These are phyloP conservation scores for Cremastobaeus sp. DNA, from an alignment of 2,888 invertebrate species.

Conservation along the genomic window DNA sequence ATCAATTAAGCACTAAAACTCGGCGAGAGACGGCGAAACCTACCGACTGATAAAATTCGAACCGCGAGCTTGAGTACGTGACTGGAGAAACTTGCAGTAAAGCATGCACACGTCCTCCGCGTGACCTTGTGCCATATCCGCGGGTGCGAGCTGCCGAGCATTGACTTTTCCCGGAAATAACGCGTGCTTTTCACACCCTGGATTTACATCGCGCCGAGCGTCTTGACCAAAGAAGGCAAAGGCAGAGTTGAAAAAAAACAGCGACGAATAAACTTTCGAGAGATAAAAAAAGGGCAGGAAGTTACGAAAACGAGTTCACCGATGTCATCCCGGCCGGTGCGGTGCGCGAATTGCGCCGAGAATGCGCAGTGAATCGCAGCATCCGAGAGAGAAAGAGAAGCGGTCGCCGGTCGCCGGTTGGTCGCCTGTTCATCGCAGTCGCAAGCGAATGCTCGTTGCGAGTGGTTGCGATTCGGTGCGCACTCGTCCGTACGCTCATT, in stretches of 20 bases:
- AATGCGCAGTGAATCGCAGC: slow-evolving; percentile 48
- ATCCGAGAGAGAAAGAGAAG: slow-evolving; percentile 35
- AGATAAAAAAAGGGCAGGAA: slow-evolving; percentile 6
- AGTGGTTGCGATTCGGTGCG: slow-evolving; percentile 27
- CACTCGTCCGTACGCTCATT: background rate
- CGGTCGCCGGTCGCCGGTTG: slow-evolving; percentile 34
- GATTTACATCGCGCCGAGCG: slow-evolving; percentile 5
- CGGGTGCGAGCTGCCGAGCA: slow-evolving; percentile 11
- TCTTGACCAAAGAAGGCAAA: background rate
- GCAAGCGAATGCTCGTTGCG: slow-evolving; percentile 49
- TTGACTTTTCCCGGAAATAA: slow-evolving; percentile 40
- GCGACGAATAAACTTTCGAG: background rate
- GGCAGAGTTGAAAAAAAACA: background rate
- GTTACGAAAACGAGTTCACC: slow-evolving; percentile 30
- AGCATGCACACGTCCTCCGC: slow-evolving; percentile 14
- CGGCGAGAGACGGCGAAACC: too few relatives aligned
- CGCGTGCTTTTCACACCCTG: slow-evolving; percentile 10
- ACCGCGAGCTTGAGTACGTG: slow-evolving; percentile 12
- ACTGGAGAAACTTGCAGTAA: background rate
- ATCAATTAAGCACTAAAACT: too few relatives aligned
- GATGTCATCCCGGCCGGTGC: slow-evolving; percentile 31
- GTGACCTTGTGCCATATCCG: slow-evolving; percentile 37
- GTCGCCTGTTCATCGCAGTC: slow-evolving; percentile 39
- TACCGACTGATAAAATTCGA: background rate
- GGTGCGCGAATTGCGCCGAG: slow-evolving; percentile 33